A percentile compares a stretch with the other conserved stretches of the same genome.
Evolutionary conservation across 1,140 invertebrate genomes (phyloP).

Genomic region (Coelopa frigida): DNA sequence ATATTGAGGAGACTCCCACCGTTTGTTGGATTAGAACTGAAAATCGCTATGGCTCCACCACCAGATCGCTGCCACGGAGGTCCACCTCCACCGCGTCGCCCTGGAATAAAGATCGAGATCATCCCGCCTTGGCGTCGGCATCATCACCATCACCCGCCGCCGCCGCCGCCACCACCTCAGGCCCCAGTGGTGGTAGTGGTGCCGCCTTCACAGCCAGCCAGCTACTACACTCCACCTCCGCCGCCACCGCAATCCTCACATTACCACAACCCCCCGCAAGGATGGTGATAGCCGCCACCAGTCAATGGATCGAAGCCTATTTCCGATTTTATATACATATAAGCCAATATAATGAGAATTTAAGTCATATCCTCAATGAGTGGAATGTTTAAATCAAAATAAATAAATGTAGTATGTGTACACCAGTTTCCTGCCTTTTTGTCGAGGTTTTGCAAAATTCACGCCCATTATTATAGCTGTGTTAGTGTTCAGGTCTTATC

Average conservation of each 20-base stretch:
- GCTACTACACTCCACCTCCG: slow-evolving; percentile 1
- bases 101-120: slow-evolving; percentile 10
- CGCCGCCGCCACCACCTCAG: slow-evolving; percentile 3
- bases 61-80: not conserved
- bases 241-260: slow-evolving; percentile 6
- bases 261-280: slow-evolving; percentile 3
- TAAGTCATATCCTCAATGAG: not conserved
- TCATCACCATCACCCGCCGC: slow-evolving; percentile 4
- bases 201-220: slow-evolving; percentile 1
- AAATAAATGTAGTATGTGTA: not conserved
- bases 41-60: too few species aligned
- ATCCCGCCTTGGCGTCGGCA: slow-evolving; percentile 6
- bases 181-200: slow-evolving; percentile 1
- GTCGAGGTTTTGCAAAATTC: not conserved
- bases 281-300: not conserved
- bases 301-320: too few species aligned
- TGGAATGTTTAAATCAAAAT: not conserved
- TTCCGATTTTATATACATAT: too few species aligned
- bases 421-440: not conserved
- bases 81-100: not conserved
- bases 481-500: too few species aligned
- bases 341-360: not conserved
- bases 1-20: too few species aligned
- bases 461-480: too few species aligned
- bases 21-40: too few species aligned